Evolutionary conservation across 1,140 invertebrate genomes (phyloP), one percentile per base, ranked within the genome.

Genomic region (Lethrus apterus): DNA sequence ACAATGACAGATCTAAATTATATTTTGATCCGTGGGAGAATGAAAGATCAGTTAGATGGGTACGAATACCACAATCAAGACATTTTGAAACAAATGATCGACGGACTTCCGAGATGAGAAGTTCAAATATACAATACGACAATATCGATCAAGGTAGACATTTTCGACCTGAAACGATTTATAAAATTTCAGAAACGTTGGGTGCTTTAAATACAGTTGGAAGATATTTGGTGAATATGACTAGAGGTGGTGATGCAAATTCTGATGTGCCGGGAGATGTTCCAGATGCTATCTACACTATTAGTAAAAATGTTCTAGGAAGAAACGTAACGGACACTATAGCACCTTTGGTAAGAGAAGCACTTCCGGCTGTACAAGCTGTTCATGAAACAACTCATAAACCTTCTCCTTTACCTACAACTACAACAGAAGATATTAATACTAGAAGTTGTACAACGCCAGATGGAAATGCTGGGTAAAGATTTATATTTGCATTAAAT

Each of bases 141-240:
- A 26, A 26, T 14, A 9, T 33, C 9, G 5, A 8, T n/a, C 31
- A 47, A 29, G 51, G 44, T 1, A 52, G 62, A 23, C 59, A 66
- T 55, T 62, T 66, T 34, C 42, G 52, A 21, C 58, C 63, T 17
- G 62, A 67, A 34, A 65, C 79, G 0, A 78, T 81, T 32, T 72
- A 73, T 44, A 74, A 69, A 52, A 80, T 81, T 60, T 78, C 79
- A 1, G 79, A 81, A 66, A 81, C 79, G 2, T 60, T 81, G 5
- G 86, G 84, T 44, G 84, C 84, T 14, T 74, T 88, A 3, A 89
- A 89, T 52, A 87, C 85, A 10, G 82, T 90, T 0, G 87, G 86
- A 0, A 78, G 81, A 58, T 87, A 87, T 59, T 74, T 90, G 36
- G 83, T 91, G 0, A 87, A 89, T 52, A 86, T 86, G 71, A 87